These are phyloP conservation scores for Epizoanthus fatuus DNA, from an alignment of 92 coral and sea anemone species.

Conservation along the genomic window DNA sequence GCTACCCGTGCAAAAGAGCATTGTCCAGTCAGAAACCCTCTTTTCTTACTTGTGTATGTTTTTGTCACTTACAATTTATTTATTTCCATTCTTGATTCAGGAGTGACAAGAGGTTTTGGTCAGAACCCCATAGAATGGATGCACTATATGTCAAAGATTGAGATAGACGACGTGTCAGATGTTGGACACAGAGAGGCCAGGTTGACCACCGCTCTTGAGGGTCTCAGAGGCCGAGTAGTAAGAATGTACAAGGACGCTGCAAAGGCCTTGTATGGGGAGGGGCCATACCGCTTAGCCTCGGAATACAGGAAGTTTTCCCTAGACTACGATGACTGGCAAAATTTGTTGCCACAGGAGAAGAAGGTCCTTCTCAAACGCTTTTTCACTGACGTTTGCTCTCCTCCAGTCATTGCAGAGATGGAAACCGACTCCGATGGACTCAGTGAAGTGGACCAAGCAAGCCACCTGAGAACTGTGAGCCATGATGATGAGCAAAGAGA, in stretches of 20 bases:
- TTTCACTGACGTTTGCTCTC: conserved; percentile 43
- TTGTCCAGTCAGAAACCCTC: neutral
- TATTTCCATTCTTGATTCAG: conserved; percentile 6
- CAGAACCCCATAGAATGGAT: conserved; percentile 63
- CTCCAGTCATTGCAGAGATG: conserved; percentile 23
- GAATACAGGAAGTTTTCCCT: conserved; percentile 21
- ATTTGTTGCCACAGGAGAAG: conserved; percentile 36
- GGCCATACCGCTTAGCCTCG: conserved; percentile 46
- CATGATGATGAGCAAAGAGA: neutral
- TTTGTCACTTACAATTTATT: conserved; percentile 6
- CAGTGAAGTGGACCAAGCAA: neutral
- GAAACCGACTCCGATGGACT: conserved; percentile 17
- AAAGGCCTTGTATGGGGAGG: conserved; percentile 47
- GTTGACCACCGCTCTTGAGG: conserved; percentile 49
- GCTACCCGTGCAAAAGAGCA: conserved; percentile 5
- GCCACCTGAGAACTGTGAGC: conserved; percentile 5
- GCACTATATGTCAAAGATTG: conserved; percentile 54
- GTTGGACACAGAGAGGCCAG: conserved; percentile 46
- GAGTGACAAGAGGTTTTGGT: conserved; percentile 53
- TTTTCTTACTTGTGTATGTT: conserved; percentile 20
- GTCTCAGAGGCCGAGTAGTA: conserved; percentile 32
- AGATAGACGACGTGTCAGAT: conserved; percentile 50
- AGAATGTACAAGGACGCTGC: conserved; percentile 51
- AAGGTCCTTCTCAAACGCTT: conserved; percentile 33
- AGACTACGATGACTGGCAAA: conserved; percentile 51